Evolutionary conservation across 2,797 vertebrate species (phyloP), one percentile per base, ranked within the genome.

Genomic region (Adelosebastes latens): DNA sequence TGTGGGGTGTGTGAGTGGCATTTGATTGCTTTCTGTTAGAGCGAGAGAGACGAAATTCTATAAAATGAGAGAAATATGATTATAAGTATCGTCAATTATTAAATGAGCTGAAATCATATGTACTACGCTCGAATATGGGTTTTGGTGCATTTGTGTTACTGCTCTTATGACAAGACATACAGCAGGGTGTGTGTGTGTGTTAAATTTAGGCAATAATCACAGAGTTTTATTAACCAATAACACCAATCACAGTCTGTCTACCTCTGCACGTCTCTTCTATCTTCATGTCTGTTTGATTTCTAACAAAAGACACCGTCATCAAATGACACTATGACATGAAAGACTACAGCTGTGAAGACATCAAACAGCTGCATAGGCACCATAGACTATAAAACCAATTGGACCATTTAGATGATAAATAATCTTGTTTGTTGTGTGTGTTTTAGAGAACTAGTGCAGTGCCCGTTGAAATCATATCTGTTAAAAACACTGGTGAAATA

Each of bases 51-150:
- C 20, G 20, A 0, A 52, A 52, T 76, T 60, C 36, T 83, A 22
- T 72, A 22, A 79, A 83, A 73, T 84, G 71, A 79, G 59, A 72
- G 58, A 84, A 83, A 86, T 83, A 80, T 85, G 52, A 67, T 65
- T 79, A 53, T 18, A 71, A 80, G 58, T 42, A 36, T 20, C 13
- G 27, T 83, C 8, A 75, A 74, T 72, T 52, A 84, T 75, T 75
- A 32, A 85, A 74, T 53, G 7, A 61, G 42, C 2, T 65, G 55
- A 65, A 64, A 67, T 75, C 3, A 46, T 7, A 66, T 55, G 27
- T 9, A 31, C 18, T 39, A 5, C 1, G 2, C 46, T 24, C 1
- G 77, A 69, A 25, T 56, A 55, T 55, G 42, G 68, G 22, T 62
- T 25, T 25, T n/a, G 62, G 22, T 62, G 56, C 58, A 13, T 55